phyloP scores from a whole-genome alignment of 1,140 invertebrate genomes.

The Psix sp. region DNA sequence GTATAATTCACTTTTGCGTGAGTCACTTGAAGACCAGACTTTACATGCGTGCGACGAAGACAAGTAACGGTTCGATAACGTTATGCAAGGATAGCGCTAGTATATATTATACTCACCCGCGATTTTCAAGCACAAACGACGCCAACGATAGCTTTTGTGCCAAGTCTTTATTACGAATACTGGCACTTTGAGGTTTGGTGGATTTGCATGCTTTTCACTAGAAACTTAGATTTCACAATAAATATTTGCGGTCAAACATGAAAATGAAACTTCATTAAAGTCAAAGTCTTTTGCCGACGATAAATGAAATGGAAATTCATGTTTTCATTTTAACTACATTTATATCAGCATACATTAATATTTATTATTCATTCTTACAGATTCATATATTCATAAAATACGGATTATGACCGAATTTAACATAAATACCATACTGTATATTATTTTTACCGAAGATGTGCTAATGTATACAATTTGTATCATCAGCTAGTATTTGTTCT shows the following conservation, averaged over 20 bases:
- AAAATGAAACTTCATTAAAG: constrained; percentile 58
- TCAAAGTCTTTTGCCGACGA: constrained; percentile 42
- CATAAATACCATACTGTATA: too few species aligned
- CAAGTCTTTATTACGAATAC: constrained; percentile 71
- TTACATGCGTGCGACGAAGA: constrained; percentile 59
- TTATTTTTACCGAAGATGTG: too few species aligned
- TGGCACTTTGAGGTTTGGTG: constrained; percentile 58
- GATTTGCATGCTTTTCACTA: constrained; percentile 59
- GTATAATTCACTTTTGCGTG: constrained; percentile 83
- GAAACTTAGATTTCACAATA: constrained; percentile 54
- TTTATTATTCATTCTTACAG: constrained; percentile 44
- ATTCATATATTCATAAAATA: too few species aligned
- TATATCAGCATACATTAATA: constrained; percentile 36
- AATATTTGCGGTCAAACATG: constrained; percentile 57
- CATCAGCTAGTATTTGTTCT: too few species aligned
- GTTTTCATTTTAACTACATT: constrained; percentile 44
- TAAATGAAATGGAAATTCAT: constrained; percentile 55
- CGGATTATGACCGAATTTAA: too few species aligned
- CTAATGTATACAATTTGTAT: too few species aligned
- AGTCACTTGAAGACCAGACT: constrained; percentile 78
- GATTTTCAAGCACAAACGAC: constrained; percentile 68
- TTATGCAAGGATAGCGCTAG: constrained; percentile 65
- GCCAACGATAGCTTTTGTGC: constrained; percentile 69
- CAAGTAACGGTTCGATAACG: constrained; percentile 61
- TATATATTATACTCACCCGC: constrained; percentile 71